Conservation (phyloP, 2,113 vertebrate genomes). For the Mus pahari region DNA sequence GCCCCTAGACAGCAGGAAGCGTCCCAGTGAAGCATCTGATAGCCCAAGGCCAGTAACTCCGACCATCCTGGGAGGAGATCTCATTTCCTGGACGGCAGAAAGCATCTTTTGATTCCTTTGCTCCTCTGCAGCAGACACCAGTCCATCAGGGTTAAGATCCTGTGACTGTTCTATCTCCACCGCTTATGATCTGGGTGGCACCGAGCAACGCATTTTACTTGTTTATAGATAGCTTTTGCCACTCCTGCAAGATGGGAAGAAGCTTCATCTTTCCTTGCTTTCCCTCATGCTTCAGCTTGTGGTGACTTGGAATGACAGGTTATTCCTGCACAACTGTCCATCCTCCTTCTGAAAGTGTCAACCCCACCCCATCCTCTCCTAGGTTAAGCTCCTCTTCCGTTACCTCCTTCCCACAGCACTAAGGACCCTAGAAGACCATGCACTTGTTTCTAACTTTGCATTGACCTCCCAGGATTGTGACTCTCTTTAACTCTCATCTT, state of each 20-base stretch:
- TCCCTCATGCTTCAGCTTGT: background rate
- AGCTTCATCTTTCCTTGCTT: background rate
- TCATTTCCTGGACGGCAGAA: constrained; percentile 3
- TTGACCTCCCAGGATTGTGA: background rate
- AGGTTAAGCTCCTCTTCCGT: background rate
- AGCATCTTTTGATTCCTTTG: background rate
- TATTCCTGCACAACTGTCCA: background rate
- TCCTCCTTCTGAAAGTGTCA: background rate
- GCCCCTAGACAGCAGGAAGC: background rate
- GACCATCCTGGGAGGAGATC: background rate
- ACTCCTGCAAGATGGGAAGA: background rate
- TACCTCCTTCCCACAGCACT: background rate
- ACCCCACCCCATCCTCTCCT: background rate
- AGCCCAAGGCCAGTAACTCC: background rate
- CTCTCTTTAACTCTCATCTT: background rate
- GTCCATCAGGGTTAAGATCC: background rate
- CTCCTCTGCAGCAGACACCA: background rate
- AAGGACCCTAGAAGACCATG: background rate
- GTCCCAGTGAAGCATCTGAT: background rate
- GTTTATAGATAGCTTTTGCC: background rate
- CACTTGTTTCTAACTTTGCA: background rate
- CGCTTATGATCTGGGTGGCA: background rate
- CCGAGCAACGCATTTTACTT: background rate
- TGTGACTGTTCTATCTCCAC: background rate
- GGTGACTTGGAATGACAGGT: background rate